Evolutionary conservation across 2,797 vertebrate genomes (phyloP).

Genomic region (Scomberomorus guttatus): DNA sequence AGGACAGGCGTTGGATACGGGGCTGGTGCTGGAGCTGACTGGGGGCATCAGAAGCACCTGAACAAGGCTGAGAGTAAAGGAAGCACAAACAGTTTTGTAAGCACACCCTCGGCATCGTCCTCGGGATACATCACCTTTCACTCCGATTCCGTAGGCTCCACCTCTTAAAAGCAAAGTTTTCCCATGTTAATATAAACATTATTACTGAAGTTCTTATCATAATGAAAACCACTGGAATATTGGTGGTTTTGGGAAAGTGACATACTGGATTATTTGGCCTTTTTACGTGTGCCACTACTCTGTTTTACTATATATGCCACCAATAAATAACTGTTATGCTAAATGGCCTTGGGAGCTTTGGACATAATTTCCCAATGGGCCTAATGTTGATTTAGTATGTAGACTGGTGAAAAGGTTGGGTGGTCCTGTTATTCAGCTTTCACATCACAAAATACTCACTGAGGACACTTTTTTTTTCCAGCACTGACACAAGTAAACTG

Average conservation of each 20-base stretch:
- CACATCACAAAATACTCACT: slow-evolving; percentile 46
- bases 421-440: slow-evolving; percentile 42
- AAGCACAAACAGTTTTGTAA: slow-evolving; percentile 93
- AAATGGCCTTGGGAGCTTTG: slow-evolving; percentile 55
- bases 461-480: slow-evolving; percentile 49
- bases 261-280: slow-evolving; percentile 42
- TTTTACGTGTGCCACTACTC: slow-evolving; percentile 61
- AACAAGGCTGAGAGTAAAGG: slow-evolving; percentile 83
- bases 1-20: slow-evolving; percentile 73
- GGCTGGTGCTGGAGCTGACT: slow-evolving; percentile 56
- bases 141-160: slow-evolving; percentile 90
- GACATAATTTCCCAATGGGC: slow-evolving; percentile 50
- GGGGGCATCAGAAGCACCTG: slow-evolving; percentile 83
- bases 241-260: slow-evolving; percentile 32
- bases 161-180: slow-evolving; percentile 75
- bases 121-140: slow-evolving; percentile 90
- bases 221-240: slow-evolving; percentile 36
- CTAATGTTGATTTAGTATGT: slow-evolving; percentile 43
- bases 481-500: slow-evolving; percentile 49
- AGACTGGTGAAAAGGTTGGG: slow-evolving; percentile 32
- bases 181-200: slow-evolving; percentile 47
- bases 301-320: slow-evolving; percentile 51
- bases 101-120: slow-evolving; percentile 87
- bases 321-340: slow-evolving; percentile 38
- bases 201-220: slow-evolving; percentile 50